Conservation (phyloP, 1,140 invertebrate species). For the Calephelis nemesis region DNA sequence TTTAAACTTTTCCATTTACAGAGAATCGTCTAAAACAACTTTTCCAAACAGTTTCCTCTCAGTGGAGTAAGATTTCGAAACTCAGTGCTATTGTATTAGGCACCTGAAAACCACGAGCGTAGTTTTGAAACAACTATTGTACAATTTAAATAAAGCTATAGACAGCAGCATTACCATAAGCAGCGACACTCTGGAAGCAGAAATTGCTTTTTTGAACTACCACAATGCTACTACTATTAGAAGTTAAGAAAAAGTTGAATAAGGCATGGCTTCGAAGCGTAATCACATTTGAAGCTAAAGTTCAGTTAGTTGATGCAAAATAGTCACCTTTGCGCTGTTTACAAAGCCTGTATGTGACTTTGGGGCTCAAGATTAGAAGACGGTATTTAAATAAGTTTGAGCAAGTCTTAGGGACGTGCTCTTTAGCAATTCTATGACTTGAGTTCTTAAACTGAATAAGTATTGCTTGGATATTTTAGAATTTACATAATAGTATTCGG, state of each 20-base stretch:
- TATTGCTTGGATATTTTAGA: constrained; percentile 31
- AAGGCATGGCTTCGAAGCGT: constrained; percentile 47
- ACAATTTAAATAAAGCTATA: constrained; percentile 74
- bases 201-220: constrained; percentile 77
- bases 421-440: constrained; percentile 68
- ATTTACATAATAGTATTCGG: constrained; percentile 13
- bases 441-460: constrained; percentile 48
- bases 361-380: constrained; percentile 59
- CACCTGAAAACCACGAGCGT: constrained; percentile 61
- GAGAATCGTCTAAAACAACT: constrained; percentile 44
- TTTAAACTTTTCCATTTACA: constrained; percentile 24
- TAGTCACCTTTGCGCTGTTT: constrained; percentile 52
- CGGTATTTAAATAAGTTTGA: constrained; percentile 58
- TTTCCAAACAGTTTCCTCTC: constrained; percentile 46
- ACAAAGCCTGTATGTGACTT: constrained; percentile 59
- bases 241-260: constrained; percentile 69
- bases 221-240: constrained; percentile 65
- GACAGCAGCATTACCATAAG: constrained; percentile 71
- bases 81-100: constrained; percentile 54
- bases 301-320: constrained; percentile 50
- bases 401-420: constrained; percentile 52
- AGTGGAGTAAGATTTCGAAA: constrained; percentile 61
- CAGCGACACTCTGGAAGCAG: constrained; percentile 47
- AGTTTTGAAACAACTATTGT: constrained; percentile 66
- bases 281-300: constrained; percentile 55